Conservation (phyloP, 2,113 vertebrate genomes). For the Silurus glanis region DNA sequence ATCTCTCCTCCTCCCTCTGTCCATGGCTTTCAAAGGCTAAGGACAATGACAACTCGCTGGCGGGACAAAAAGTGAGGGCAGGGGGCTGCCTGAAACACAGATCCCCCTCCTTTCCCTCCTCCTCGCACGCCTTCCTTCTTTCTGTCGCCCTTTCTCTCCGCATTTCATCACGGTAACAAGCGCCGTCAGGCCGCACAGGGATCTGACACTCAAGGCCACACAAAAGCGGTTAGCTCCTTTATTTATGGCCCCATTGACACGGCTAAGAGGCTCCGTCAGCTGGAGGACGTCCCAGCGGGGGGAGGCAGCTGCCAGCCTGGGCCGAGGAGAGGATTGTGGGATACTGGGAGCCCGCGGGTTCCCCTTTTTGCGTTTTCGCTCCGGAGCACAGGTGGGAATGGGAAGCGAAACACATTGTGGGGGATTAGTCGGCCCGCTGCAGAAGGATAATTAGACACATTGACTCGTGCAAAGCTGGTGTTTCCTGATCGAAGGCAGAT, state of each 20-base stretch:
- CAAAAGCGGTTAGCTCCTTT: conserved; percentile 80
- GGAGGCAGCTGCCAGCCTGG: conserved; percentile 76
- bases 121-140: conserved; percentile 69
- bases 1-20: conserved; percentile 65
- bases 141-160: conserved; percentile 61
- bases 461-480: conserved; percentile 79
- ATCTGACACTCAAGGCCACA: conserved; percentile 71
- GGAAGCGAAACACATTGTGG: conserved; percentile 78
- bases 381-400: conserved; percentile 77
- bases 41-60: conserved; percentile 71
- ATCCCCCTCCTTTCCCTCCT: conserved; percentile 66
- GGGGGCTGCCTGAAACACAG: conserved; percentile 60
- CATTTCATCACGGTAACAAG: conserved; percentile 80
- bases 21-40: conserved; percentile 61
- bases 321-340: conserved; percentile 64
- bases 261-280: conserved; percentile 77
- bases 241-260: conserved; percentile 81
- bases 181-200: conserved; percentile 73
- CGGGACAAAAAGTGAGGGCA: conserved; percentile 67
- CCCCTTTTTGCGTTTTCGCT: conserved; percentile 56
- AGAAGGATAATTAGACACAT: conserved; percentile 76
- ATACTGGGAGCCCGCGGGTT: conserved; percentile 68
- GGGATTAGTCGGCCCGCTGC: conserved; percentile 68
- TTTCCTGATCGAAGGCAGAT: conserved; percentile 78
- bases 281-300: conserved; percentile 78